These are phyloP conservation scores for Jordanella pulchra DNA, from an alignment of 2,797 vertebrate genomes.

Conservation along the genomic window DNA sequence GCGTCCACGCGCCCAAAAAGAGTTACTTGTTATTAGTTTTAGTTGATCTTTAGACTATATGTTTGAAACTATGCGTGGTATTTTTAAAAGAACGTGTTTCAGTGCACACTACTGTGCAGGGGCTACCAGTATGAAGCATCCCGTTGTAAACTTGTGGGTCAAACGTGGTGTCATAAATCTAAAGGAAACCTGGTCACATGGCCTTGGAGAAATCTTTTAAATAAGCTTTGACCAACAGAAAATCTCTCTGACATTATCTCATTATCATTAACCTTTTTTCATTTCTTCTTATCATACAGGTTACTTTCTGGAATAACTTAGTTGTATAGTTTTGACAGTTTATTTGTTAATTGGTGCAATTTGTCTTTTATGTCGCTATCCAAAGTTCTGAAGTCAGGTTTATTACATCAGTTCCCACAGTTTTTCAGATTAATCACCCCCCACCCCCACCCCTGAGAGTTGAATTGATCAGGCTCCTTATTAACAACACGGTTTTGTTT, in stretches of 20 bases:
- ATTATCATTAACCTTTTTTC: not conserved
- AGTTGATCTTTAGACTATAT: not conserved
- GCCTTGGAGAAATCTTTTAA: conserved; percentile 9
- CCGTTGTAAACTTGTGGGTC: conserved; percentile 8
- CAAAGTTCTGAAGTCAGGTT: conserved; percentile 23
- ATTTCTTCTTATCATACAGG: not conserved
- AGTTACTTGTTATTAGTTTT: not conserved
- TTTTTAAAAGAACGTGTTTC: not conserved
- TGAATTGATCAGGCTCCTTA: not conserved
- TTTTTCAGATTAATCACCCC: not conserved
- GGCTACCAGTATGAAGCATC: conserved; percentile 15
- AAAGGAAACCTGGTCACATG: conserved; percentile 19
- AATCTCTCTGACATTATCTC: conserved; percentile 1
- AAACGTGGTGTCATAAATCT: conserved; percentile 15
- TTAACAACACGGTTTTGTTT: not conserved
- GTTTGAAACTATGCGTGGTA: not conserved
- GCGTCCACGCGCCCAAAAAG: not conserved
- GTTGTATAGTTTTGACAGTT: not conserved
- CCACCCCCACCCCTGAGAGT: not conserved
- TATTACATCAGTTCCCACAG: not conserved
- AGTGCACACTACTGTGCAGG: conserved; percentile 21
- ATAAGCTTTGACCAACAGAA: conserved; percentile 7
- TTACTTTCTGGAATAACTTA: not conserved
- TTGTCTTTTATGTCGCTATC: not conserved
- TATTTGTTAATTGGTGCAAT: not conserved